Evolutionary conservation across 2,888 invertebrate genomes (phyloP).

Genomic region (Microctonus brassicae): DNA sequence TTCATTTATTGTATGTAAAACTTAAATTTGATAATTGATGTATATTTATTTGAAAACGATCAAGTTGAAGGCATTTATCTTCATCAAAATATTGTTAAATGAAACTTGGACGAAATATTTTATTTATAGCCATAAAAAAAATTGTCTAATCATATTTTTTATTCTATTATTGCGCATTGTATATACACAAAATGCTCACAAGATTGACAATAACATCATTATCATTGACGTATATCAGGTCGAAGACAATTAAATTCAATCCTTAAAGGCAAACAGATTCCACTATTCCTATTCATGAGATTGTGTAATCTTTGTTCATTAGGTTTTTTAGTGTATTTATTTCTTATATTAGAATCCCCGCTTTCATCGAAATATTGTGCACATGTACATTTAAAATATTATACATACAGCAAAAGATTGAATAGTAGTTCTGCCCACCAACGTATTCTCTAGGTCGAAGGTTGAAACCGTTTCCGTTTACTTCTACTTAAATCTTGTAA

Average conservation of each 20-base stretch:
- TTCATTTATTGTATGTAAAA: too few species aligned
- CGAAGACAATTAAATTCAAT: background rate
- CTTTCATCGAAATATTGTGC: background rate
- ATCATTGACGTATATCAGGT: background rate
- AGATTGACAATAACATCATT: background rate
- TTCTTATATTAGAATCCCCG: background rate
- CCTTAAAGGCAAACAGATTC: background rate
- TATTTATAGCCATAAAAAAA: background rate
- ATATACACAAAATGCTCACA: background rate
- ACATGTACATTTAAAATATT: background rate
- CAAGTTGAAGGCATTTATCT: too few species aligned
- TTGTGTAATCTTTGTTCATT: background rate
- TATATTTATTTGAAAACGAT: too few species aligned
- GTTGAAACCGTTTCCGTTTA: constrained; percentile 19
- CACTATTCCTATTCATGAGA: background rate
- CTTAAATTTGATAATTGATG: too few species aligned
- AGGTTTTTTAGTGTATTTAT: background rate
- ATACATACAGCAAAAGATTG: background rate
- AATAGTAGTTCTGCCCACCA: background rate
- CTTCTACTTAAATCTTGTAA: constrained; percentile 17
- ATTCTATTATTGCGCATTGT: background rate
- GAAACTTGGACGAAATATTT: too few species aligned
- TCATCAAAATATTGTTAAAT: too few species aligned
- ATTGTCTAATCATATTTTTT: background rate
- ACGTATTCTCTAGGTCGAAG: constrained; percentile 13